Conservation (phyloP, 2,888 invertebrate genomes). For the Pegoplata infirma region DNA sequence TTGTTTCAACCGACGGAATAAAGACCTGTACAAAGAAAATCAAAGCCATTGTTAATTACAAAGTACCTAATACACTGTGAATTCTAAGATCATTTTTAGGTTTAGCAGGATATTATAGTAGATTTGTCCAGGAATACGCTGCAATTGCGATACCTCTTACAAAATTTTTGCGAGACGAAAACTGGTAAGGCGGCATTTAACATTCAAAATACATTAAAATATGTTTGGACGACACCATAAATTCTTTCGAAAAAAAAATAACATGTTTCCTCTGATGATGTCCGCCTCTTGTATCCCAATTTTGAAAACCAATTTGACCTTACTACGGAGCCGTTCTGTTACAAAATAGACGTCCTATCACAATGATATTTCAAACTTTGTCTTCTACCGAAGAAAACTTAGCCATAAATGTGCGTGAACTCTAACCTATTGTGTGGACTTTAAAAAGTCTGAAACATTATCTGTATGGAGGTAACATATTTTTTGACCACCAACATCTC, state of each 20-base stretch:
- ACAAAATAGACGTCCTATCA: background rate
- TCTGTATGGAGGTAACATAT: background rate
- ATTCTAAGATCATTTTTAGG: no score
- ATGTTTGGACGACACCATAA: slow-evolving; percentile 30
- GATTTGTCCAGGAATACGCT: background rate
- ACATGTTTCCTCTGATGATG: slow-evolving; percentile 36
- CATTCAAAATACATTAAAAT: background rate
- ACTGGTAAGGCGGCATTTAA: background rate
- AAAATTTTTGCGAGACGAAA: background rate
- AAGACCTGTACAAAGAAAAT: background rate
- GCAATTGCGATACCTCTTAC: background rate
- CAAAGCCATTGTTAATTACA: background rate
- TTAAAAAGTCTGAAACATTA: background rate
- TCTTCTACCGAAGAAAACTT: background rate
- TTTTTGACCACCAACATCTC: background rate
- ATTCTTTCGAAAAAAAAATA: slow-evolving; percentile 48
- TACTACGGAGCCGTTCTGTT: slow-evolving; percentile 36
- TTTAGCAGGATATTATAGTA: no score
- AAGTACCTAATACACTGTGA: no score
- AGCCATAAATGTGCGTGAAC: slow-evolving; percentile 15
- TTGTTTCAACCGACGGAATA: background rate
- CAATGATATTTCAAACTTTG: background rate
- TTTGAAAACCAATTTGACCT: slow-evolving; percentile 49
- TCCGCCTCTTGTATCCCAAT: slow-evolving; percentile 45
- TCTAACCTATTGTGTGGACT: slow-evolving; percentile 18